Evolutionary conservation across 2,888 invertebrate species (phyloP), one percentile per base, ranked within the genome.

Genomic region (Nomada fabriciana): DNA sequence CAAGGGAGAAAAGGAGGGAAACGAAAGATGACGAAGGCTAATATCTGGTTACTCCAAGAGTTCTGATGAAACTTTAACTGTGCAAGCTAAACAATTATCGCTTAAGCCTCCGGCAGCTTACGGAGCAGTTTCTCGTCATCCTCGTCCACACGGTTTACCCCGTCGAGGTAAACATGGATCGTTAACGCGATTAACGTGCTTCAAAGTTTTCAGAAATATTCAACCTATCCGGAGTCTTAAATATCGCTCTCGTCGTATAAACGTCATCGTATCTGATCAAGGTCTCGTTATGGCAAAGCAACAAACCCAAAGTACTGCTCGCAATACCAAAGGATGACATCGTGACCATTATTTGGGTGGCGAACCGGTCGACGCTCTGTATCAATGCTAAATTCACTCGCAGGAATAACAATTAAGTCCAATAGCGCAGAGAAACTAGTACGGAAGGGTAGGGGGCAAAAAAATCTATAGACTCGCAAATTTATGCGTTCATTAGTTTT

Each of bases 61-160:
- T 87, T 88, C 67, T 60, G 80, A 75, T 50, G 81, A 84, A 87
- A 88, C 87, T 86, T 89, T 83, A 80, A 85, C 80, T 65, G 79
- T 67, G 78, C 73, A 61, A 76, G 71, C 81, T 72, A 81, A 87
- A 85, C 81, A 87, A 82, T 90, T 88, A 88, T 82, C 88, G 86
- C 82, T 87, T 84, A 83, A 84, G 87, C 83, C 81, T 60, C 63
- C 59, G 42, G 36, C 72, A 50, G 68, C 82, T 86, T 82, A 87
- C 72, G 64, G 71, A 68, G 59, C 75, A 52, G 61, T 71, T 78
- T 71, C 80, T 76, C 63, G 71, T 50, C 67, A 43, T 70, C 71
- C 63, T 63, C 68, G 55, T 55, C 64, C 29, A 64, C 67, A 71
- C 50, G 74, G 69, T 79, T 81, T 63, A 77, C 59, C 70, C 67